Evolutionary conservation across 2,797 vertebrate genomes (phyloP), one percentile per base, ranked within the genome.

Genomic region (Steatocranus sp.): DNA sequence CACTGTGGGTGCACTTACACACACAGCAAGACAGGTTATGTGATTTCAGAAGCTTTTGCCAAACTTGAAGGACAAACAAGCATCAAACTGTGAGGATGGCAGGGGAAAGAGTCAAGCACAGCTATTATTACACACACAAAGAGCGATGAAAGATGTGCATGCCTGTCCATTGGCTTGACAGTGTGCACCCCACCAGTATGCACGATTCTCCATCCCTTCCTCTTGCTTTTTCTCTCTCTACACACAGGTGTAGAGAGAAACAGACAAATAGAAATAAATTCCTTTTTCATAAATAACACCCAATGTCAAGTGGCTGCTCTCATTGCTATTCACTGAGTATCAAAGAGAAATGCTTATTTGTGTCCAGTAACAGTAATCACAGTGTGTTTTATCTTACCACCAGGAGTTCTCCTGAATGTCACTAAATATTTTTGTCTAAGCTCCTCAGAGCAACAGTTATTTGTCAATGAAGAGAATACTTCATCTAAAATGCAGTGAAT

Each of bases 61-160:
- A 89, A 82, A 89, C 82, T 83, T 91, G 88, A 93, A 93, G 92
- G 92, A 95, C 90, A 95, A 92, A 92, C 89, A 89, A 80, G 83
- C 34, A 4, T 89, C 92, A 88, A 83, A 93, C 93, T 92, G 89
- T 91, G 90, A 87, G 88, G 89, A 61, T 87, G 87, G 85, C 85
- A 89, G 70, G 76, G 75, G 68, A 85, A 78, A 53, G 50, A 81
- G 85, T 81, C 84, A 75, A 81, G 74, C 86, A 81, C 83, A 78
- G 88, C 78, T 90, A 88, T 93, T 91, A 88, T 82, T 80, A 88
- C 77, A 76, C 79, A 73, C 43, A 73, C 68, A 73, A 48, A 86
- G 63, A 36, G 41, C 30, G 76, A 80, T 88, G 87, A 88, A 87
- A 85, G 80, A 80, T 83, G 78, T 70, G 79, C 78, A 79, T 78